A percentile compares a stretch with the other conserved stretches of the same genome.
phyloP scores from a whole-genome alignment of 23 tunicate species.

The Aplidium turbinatum region DNA sequence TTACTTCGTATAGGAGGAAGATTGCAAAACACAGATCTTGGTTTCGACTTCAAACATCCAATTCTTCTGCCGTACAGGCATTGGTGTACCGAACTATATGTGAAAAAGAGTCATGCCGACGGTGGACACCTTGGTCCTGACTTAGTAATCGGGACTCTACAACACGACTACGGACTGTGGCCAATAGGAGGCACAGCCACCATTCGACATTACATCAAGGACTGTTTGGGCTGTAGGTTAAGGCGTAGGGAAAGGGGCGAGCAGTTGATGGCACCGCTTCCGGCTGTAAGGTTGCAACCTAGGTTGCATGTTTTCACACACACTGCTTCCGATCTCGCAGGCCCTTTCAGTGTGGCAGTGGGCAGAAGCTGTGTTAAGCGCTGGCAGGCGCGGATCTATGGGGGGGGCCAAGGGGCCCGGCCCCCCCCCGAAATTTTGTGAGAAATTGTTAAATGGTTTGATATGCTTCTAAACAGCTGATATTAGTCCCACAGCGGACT shows the following conservation, averaged over 20 bases:
- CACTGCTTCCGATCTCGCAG: slow-evolving; percentile 11
- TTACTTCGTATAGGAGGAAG: slow-evolving; percentile 12
- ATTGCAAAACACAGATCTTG: slow-evolving; percentile 1
- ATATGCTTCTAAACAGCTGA: too few species aligned
- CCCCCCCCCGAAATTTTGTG: too few species aligned
- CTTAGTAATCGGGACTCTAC: neutral
- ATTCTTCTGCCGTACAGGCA: slow-evolving; percentile 1
- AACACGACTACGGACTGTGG: neutral
- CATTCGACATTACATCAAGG: neutral
- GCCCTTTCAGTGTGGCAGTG: slow-evolving; percentile 1
- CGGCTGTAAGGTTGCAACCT: slow-evolving; percentile 7
- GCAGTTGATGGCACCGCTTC: slow-evolving; percentile 17
- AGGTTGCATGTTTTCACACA: neutral
- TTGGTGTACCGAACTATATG: neutral
- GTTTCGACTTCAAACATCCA: neutral
- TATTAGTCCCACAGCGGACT: too few species aligned
- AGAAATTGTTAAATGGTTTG: too few species aligned
- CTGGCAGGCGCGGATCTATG: slow-evolving; percentile 18
- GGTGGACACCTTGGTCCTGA: neutral
- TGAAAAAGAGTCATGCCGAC: neutral
- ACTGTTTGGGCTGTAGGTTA: slow-evolving; percentile 7
- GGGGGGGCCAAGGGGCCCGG: too few species aligned
- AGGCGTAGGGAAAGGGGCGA: neutral
- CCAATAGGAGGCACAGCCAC: neutral
- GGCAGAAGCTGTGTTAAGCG: slow-evolving; percentile 10